Evolutionary conservation across 2,113 vertebrate species (phyloP), one percentile per base, ranked within the genome.

Genomic region (Heloderma charlesbogerti): DNA sequence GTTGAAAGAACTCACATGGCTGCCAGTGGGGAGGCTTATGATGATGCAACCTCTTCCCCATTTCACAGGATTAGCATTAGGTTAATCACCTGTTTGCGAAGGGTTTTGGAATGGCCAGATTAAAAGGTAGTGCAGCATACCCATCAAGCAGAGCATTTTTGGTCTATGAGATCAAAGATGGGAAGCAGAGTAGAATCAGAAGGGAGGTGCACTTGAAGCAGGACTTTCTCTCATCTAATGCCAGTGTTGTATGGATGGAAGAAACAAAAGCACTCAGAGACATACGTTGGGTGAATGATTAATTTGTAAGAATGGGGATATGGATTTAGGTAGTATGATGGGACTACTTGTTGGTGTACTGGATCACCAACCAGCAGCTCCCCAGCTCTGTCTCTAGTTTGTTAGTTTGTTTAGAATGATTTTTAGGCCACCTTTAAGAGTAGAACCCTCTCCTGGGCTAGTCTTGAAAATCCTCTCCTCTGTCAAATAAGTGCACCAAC

Each of bases 141-240:
- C 84, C 43, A 69, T 74, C 67, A 20, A 71, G 78, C 31, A 1
- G 80, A 57, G 27, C 22, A 75, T 45, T 91, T 20, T 82, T 72
- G 78, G 78, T 82, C 67, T 86, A 79, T 37, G 45, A 80, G 84
- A 90, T 90, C 89, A 90, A 90, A 90, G 89, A 43, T 79, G 48
- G 63, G 89, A 90, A 80, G 60, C 48, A 57, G 74, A 71, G 29
- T 34, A 4, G 80, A 75, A 81, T 84, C 88, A 89, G 80, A 86
- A 86, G 89, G 83, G 89, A 86, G 84, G 80, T 90, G 63, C 63
- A 80, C 60, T 16, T 86, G 48, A 79, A 90, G 84, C 45, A 71
- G 66, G 74, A n/a, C 25, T 90, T 84, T 85, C 40, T 67, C 60
- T 85, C 37, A 18, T 29, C 27, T 37, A 75, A 29, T 31, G 27